A percentile compares a stretch with the other conserved stretches of the same genome.
phyloP scores from a whole-genome alignment of 2,113 vertebrate genomes.

The Pelvicachromis taeniatus region DNA sequence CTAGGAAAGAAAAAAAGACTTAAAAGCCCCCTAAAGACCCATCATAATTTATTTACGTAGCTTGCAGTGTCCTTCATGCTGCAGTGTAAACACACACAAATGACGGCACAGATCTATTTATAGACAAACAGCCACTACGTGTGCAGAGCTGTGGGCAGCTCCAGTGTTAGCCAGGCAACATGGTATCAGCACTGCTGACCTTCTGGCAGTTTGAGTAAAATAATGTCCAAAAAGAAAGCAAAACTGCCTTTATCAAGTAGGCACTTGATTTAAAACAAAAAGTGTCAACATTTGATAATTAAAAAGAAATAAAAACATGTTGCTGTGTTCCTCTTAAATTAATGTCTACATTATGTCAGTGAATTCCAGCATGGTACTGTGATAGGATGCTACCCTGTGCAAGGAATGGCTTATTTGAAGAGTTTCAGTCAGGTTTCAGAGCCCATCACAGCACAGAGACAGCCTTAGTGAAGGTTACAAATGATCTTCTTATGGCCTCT shows the following conservation, averaged over 20 bases:
- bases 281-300: background rate
- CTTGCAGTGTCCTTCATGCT: slow-evolving; percentile 6
- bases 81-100: slow-evolving; percentile 3
- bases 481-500: no score
- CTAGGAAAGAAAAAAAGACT: background rate
- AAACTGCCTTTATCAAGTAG: background rate
- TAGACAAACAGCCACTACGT: slow-evolving; percentile 49
- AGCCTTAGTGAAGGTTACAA: no score
- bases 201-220: background rate
- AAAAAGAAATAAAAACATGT: background rate
- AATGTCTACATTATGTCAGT: background rate
- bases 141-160: background rate
- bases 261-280: background rate
- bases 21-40: background rate
- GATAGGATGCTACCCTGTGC: background rate
- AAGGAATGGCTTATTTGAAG: no score
- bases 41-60: background rate
- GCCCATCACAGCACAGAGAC: no score
- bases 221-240: background rate
- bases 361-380: background rate
- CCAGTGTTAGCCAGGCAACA: background rate
- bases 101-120: slow-evolving; percentile 26
- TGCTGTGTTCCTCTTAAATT: background rate
- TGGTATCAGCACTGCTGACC: background rate
- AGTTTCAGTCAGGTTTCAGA: no score